These are phyloP conservation scores for Cardiocondyla obscurior DNA, from an alignment of 1,140 invertebrate genomes.

Conservation along the genomic window DNA sequence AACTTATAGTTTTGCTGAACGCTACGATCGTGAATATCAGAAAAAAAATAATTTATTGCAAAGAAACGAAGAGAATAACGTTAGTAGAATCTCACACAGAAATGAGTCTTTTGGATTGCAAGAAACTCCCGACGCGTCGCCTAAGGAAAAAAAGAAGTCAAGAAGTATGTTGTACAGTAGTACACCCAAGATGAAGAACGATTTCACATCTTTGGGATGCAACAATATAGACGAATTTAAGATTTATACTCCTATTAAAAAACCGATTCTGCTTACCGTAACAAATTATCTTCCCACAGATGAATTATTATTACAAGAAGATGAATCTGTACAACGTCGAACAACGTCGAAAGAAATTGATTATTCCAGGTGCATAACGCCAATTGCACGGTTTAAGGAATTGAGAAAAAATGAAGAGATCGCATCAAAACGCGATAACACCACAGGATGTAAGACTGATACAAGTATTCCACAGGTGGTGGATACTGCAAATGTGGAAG, in stretches of 20 bases:
- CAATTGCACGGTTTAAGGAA: slow-evolving; percentile 36
- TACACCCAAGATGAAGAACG: neutral
- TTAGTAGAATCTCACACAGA: neutral
- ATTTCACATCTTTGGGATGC: slow-evolving; percentile 2
- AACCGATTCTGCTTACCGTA: neutral
- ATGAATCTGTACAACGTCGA: neutral
- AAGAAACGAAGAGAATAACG: neutral
- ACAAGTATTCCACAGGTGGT: neutral
- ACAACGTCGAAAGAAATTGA: slow-evolving; percentile 10
- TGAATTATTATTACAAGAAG: neutral
- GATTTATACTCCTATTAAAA: slow-evolving; percentile 80
- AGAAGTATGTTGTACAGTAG: neutral
- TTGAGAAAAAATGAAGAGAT: neutral
- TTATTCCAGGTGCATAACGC: slow-evolving; percentile 59
- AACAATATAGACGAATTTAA: slow-evolving; percentile 72
- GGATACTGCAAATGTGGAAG: neutral
- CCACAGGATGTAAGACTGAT: neutral
- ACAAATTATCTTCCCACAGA: neutral
- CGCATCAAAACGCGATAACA: neutral
- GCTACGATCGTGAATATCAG: slow-evolving; percentile 59
- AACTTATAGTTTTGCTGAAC: slow-evolving; percentile 65
- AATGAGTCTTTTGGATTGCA: neutral
- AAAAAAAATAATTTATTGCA: neutral
- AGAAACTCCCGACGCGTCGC: slow-evolving; percentile 26
- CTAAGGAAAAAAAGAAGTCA: slow-evolving; percentile 73